Conservation (phyloP, 2,888 invertebrate species). For the Cheilosia scutellata region DNA sequence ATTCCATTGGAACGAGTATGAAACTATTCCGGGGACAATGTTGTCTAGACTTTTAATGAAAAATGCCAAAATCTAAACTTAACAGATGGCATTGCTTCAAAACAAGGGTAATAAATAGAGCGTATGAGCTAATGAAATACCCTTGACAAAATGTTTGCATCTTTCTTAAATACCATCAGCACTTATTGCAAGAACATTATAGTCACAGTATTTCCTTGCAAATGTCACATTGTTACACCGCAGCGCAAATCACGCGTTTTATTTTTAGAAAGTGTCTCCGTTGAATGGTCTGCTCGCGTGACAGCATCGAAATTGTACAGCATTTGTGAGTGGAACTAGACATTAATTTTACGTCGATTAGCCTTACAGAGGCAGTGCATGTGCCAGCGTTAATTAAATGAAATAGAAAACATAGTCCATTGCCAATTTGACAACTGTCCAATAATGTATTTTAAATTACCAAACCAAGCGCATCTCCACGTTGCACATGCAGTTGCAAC, state of each 20-base stretch:
- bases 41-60: too few species aligned
- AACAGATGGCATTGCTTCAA: too few species aligned
- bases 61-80: too few species aligned
- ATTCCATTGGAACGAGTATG: too few species aligned
- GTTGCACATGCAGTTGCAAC: conserved; percentile 12
- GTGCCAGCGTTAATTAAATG: conserved; percentile 1
- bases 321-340: conserved; percentile 38
- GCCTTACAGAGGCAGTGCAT: conserved; percentile 6
- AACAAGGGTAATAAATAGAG: too few species aligned
- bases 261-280: conserved; percentile 19
- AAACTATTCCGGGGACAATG: too few species aligned
- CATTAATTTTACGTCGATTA: conserved; percentile 56
- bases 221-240: background rate
- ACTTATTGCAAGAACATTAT: background rate
- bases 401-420: conserved; percentile 10
- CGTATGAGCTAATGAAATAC: too few species aligned
- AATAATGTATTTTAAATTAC: conserved; percentile 47
- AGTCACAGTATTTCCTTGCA: background rate
- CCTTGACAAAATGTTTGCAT: too few species aligned
- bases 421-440: conserved; percentile 57
- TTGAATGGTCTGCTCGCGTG: background rate
- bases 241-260: background rate
- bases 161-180: too few species aligned
- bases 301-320: background rate
- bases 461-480: background rate